Conservation (phyloP, 2,797 vertebrate genomes). For the Cephalopachus bancanus region DNA sequence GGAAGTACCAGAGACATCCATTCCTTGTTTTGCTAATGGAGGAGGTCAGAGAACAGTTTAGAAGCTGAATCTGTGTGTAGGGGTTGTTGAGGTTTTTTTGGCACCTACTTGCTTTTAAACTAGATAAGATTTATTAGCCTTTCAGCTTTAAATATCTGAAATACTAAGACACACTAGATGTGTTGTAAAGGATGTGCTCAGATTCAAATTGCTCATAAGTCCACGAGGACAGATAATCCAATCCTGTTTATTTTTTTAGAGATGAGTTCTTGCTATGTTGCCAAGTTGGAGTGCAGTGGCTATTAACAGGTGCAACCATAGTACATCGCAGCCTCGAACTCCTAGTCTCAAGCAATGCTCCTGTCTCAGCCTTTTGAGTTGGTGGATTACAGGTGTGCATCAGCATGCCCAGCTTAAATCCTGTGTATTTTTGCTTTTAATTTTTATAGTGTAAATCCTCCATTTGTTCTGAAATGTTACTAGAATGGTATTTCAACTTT, state of each 20-base stretch:
- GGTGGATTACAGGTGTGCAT: background rate
- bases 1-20: background rate
- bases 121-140: background rate
- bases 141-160: background rate
- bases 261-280: background rate
- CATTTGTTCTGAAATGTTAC: background rate
- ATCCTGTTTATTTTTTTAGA: background rate
- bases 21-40: background rate
- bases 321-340: background rate
- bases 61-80: background rate
- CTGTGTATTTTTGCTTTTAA: conserved; percentile 29
- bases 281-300: background rate
- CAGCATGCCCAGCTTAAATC: background rate
- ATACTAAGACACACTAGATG: background rate
- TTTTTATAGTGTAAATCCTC: conserved; percentile 1
- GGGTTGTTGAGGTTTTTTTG: background rate
- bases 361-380: background rate
- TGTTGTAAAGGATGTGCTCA: background rate
- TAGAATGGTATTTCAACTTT: conserved; percentile 17
- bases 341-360: background rate
- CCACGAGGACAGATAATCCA: background rate
- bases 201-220: background rate
- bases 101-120: background rate
- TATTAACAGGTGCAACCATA: background rate
- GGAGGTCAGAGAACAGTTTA: background rate